Base-by-base conservation (phyloP, 2,797 vertebrate species). In the Microchirus variegatus region DNA sequence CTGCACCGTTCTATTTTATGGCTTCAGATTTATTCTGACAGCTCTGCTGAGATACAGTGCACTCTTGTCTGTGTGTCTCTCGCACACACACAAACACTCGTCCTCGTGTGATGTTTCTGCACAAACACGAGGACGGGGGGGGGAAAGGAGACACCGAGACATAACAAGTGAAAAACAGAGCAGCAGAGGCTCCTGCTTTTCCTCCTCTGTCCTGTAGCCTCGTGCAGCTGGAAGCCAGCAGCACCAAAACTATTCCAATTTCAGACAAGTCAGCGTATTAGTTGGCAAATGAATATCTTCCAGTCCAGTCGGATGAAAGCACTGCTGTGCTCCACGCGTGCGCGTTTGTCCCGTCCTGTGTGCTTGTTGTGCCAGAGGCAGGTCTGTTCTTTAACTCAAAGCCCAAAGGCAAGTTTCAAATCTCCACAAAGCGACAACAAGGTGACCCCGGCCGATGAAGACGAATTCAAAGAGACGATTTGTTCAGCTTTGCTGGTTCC, bases 331-430 rank as follows among this genome's bases (percentile, higher is more conserved):
- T 62, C 35, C 68, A 53, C 63, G 48, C 41, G 50, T 53, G 52
- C 14, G 40, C 66, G 51, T 64, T 43, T 36, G 48, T 56, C 52
- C 19, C 18, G 16, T 71, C 70, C 57, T 79, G 78, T 64, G 56
- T 60, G 58, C 78, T 59, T 65, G 63, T 59, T 43, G 69, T 63
- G 69, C 83, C 81, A 78, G 72, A 72, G 73, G 74, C 75, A 74
- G 78, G 67, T 78, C 81, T 87, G 81, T 54, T 85, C 75, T 81
- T 77, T 84, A 75, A 90, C 76, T 87, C 73, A 47, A 60, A 56
- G 22, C 70, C 76, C 77, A 80, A 85, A 77, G 86, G 77, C 82
- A 90, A 90, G 77, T 84, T 83, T 91, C 85, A 87, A 84, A 88
- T 87, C 88, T 77, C 70, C 57, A 63, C 50, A 76, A 59, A 75